Percentiles rank a stretch among this genome's conserved stretches.
These are phyloP conservation scores for Nixonia krombeini DNA, from an alignment of 1,140 invertebrate species.

Conservation along the genomic window DNA sequence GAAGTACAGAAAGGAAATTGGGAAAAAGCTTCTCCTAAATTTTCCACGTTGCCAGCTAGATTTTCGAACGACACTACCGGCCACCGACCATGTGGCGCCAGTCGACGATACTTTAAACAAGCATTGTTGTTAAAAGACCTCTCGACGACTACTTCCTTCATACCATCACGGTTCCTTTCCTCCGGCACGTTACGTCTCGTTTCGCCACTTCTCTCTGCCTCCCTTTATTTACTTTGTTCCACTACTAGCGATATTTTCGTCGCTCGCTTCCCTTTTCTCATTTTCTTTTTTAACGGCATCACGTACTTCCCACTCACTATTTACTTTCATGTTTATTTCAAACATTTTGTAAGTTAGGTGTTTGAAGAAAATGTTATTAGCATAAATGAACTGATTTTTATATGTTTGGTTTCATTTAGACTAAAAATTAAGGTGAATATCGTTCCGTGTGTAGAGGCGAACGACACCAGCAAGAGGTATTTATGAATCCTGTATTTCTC, in stretches of 20 bases:
- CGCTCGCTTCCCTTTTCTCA: not conserved
- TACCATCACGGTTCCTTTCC: not conserved
- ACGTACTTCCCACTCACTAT: too few relatives aligned
- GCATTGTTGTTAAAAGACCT: slow-evolving; percentile 37
- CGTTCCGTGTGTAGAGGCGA: too few relatives aligned
- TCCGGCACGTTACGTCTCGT: slow-evolving; percentile 23
- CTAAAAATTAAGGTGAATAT: too few relatives aligned
- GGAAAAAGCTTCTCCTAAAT: slow-evolving; percentile 1
- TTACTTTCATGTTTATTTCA: too few relatives aligned
- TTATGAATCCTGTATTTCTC: too few relatives aligned
- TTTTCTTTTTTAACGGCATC: slow-evolving; percentile 1
- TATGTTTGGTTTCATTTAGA: too few relatives aligned
- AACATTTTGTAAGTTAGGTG: too few relatives aligned
- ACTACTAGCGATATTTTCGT: slow-evolving; percentile 12
- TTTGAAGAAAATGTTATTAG: too few relatives aligned
- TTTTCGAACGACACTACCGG: slow-evolving; percentile 5
- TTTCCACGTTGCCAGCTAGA: not conserved
- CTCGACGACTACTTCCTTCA: slow-evolving; percentile 6
- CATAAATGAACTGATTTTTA: too few relatives aligned
- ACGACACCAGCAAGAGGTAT: too few relatives aligned
- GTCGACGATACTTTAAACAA: slow-evolving; percentile 4
- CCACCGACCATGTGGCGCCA: slow-evolving; percentile 35
- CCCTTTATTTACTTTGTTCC: not conserved
- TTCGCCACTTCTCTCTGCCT: slow-evolving; percentile 6
- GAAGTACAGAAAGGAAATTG: slow-evolving; percentile 5